These are phyloP conservation scores for Cyanoramphus novaezelandiae DNA, from an alignment of 2,113 vertebrate genomes.

Conservation along the genomic window DNA sequence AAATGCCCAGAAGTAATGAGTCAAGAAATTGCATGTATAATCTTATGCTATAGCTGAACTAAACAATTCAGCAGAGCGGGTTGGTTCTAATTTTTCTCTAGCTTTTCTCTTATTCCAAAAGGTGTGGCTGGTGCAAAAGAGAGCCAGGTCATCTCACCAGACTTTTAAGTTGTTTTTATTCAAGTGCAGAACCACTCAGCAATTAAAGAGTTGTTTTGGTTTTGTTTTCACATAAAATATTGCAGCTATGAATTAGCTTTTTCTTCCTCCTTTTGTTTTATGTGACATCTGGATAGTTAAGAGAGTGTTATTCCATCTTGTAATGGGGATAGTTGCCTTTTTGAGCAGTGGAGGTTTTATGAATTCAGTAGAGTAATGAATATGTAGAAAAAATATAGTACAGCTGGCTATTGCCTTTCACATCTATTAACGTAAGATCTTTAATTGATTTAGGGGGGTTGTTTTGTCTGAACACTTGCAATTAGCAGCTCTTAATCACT, in stretches of 20 bases:
- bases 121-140: background rate
- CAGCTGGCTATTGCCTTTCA: background rate
- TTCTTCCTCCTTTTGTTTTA: background rate
- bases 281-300: background rate
- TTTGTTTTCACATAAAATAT: background rate
- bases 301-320: background rate
- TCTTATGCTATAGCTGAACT: background rate
- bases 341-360: background rate
- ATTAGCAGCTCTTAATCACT: constrained; percentile 24
- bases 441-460: background rate
- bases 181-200: background rate
- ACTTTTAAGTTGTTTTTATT: background rate
- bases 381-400: background rate
- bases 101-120: background rate
- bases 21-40: background rate
- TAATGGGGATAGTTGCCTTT: background rate
- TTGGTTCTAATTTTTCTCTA: background rate
- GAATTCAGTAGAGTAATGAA: background rate
- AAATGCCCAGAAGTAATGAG: background rate
- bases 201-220: background rate
- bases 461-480: background rate
- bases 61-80: background rate
- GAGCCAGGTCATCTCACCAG: background rate
- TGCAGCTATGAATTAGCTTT: background rate
- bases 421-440: background rate